Conservation (phyloP, 2,797 vertebrate genomes). For the Salarias fasciatus region DNA sequence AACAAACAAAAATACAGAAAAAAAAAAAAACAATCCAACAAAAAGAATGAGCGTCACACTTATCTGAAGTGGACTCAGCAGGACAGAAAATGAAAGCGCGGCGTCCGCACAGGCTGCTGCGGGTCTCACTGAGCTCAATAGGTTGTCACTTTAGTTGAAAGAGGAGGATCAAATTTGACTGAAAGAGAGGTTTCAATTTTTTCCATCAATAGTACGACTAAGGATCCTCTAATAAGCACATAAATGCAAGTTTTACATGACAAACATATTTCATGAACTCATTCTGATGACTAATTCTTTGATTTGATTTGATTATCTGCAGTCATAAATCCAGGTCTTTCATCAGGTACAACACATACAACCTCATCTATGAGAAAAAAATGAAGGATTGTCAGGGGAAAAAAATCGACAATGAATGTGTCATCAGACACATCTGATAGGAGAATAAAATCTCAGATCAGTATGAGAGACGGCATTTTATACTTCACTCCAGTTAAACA, state of each 20-base stretch:
- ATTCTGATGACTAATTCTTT: slow-evolving; percentile 3
- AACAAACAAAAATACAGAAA: slow-evolving; percentile 29
- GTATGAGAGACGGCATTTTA: no score
- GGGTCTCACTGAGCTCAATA: slow-evolving; percentile 31
- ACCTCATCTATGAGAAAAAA: no score
- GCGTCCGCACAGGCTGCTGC: slow-evolving; percentile 17
- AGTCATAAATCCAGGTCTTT: neutral
- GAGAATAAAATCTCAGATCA: neutral
- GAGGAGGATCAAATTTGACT: neutral
- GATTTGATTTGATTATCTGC: neutral
- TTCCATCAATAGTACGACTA: neutral
- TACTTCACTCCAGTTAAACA: no score
- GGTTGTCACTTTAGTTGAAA: slow-evolving; percentile 28
- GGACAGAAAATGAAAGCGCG: slow-evolving; percentile 36
- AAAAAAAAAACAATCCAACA: slow-evolving; percentile 24
- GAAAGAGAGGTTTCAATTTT: slow-evolving; percentile 5
- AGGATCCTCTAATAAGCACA: neutral
- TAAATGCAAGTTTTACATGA: neutral
- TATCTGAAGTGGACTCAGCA: slow-evolving; percentile 40
- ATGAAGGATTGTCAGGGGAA: neutral
- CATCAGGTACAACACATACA: neutral
- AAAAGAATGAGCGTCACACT: slow-evolving; percentile 56
- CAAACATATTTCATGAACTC: slow-evolving; percentile 8
- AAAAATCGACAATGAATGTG: neutral
- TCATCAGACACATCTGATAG: neutral